Percentiles rank a stretch among this genome's conserved stretches.
phyloP scores from a whole-genome alignment of 2,113 vertebrate species.

The Pseudorhombus dupliciocellatus region DNA sequence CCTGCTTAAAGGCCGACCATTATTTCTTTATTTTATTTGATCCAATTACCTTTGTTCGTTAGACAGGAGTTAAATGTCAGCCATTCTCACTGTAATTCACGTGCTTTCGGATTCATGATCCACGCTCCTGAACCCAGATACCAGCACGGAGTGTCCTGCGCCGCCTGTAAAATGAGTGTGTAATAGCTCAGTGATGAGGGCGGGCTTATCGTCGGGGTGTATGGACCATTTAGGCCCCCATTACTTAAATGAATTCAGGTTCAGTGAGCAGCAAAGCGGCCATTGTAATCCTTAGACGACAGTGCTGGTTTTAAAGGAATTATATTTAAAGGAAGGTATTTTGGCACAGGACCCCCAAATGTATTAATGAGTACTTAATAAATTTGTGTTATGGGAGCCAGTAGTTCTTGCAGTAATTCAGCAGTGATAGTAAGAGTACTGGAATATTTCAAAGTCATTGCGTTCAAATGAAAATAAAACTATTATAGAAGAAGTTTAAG shows the following conservation, averaged over 20 bases:
- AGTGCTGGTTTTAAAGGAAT: constrained; percentile 8
- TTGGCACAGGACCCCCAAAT: neutral
- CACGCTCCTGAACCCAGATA: constrained; percentile 37
- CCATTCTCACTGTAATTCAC: constrained; percentile 34
- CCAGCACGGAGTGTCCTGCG: constrained; percentile 8
- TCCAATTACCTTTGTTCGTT: constrained; percentile 63
- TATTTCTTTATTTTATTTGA: constrained; percentile 30
- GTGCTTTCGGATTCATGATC: constrained; percentile 32
- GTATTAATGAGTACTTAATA: constrained; percentile 15
- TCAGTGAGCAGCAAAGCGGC: constrained; percentile 42
- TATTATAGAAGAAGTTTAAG: neutral
- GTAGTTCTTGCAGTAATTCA: neutral
- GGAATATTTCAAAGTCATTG: neutral
- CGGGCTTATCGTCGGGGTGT: constrained; percentile 42
- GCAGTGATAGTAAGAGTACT: neutral
- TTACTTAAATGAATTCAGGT: constrained; percentile 53
- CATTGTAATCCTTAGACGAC: constrained; percentile 27
- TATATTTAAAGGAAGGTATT: constrained; percentile 5
- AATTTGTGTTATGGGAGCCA: neutral
- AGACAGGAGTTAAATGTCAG: constrained; percentile 55
- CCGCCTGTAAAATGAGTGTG: constrained; percentile 28
- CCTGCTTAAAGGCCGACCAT: constrained; percentile 40
- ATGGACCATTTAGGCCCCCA: constrained; percentile 57
- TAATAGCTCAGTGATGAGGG: constrained; percentile 57
- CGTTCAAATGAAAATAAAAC: neutral